Base-by-base conservation (phyloP, 2,113 vertebrate species). In the Tautogolabrus adspersus region DNA sequence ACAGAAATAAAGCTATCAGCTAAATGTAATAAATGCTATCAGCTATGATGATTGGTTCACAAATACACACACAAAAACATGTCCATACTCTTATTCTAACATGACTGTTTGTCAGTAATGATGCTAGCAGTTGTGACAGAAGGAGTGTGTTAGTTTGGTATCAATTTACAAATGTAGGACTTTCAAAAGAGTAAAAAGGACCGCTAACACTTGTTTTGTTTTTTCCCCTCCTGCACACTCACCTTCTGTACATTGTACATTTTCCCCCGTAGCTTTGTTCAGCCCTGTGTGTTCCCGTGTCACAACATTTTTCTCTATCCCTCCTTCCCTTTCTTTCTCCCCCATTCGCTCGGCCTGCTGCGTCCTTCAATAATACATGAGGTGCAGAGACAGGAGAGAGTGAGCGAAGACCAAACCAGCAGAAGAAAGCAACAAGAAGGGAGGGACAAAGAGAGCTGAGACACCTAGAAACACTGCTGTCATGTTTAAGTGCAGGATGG, bases 111-210 rank as follows among this genome's bases (percentile, higher is more conserved):
- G 87, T 88, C 87, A 85, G 77, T 79, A 63, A 82, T 74, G 70
- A 61, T 51, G 64, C 57, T n/a, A 82, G 74, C 77, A 57, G 81
- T 64, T 51, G 69, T 77, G 84, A 81, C 38, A 65, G 72, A 76
- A 63, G 67, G 79, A 61, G 58, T 38, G 58, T 73, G 72, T 90
- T 87, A 89, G 82, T 86, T 74, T 40, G 73, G 46, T 84, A 90
- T 88, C 67, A 85, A 89, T 92, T 87, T 92, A 93, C 90, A 92
- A 92, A 94, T 88, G 87, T 73, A 63, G 72, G 83, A 83, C 58
- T 81, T 78, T 89, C 75, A 71, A 83, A 92, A 89, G 75, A 76
- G 66, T 75, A 74, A 74, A 91, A 84, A 87, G 68, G 82, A 86
- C 79, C 52, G 62, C 76, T 72, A 81, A 79, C 75, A 86, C 58